Percentiles rank a stretch among this genome's conserved stretches.
Evolutionary conservation across 2,113 vertebrate genomes (phyloP).

Genomic region (Argyrosomus japonicus): DNA sequence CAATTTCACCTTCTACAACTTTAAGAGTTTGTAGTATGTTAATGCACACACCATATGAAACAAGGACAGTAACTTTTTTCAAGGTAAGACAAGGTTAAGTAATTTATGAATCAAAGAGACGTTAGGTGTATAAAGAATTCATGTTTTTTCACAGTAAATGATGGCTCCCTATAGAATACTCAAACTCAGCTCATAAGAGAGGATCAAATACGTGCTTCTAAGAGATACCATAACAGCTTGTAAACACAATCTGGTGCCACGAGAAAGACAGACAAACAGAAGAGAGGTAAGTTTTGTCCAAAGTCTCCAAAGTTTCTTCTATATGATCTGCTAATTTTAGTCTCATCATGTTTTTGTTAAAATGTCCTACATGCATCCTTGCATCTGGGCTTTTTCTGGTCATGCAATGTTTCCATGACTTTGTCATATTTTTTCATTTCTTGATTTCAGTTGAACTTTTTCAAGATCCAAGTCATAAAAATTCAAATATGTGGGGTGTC

Average conservation of each 20-base stretch:
- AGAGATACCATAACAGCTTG: background rate
- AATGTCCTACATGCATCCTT: background rate
- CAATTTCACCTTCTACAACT: background rate
- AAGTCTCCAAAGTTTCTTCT: background rate
- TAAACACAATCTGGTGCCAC: constrained; percentile 26
- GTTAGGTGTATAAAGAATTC: too few species aligned
- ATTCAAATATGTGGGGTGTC: constrained; percentile 22
- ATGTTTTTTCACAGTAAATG: constrained; percentile 6
- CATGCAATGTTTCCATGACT: background rate
- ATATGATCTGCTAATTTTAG: background rate
- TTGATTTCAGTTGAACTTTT: constrained; percentile 7
- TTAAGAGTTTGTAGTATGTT: too few species aligned
- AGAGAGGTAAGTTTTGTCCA: background rate
- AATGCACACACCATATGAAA: background rate
- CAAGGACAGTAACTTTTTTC: background rate
- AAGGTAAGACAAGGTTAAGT: constrained; percentile 3
- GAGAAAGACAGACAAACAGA: background rate
- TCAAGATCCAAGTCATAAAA: constrained; percentile 13
- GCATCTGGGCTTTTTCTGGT: background rate
- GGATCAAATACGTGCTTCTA: constrained; percentile 23
- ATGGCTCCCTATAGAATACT: constrained; percentile 17
- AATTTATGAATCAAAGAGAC: constrained; percentile 22
- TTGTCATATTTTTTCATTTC: background rate
- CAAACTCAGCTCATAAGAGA: constrained; percentile 18
- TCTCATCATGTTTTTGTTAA: background rate